Conservation (phyloP, 2,797 vertebrate species). For the Rhodeus uyekii region DNA sequence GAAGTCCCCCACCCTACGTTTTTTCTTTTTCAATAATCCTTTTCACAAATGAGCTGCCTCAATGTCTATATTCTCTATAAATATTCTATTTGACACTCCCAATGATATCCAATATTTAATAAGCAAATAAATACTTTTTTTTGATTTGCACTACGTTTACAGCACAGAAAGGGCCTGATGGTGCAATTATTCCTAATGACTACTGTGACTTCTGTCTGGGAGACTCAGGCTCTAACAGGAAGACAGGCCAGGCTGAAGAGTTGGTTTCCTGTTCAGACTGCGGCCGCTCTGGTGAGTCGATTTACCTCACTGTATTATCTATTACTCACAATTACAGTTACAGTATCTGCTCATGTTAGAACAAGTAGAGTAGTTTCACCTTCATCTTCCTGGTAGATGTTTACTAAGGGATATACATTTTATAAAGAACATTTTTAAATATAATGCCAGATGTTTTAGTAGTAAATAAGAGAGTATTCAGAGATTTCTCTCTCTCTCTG, state of each 20-base stretch:
- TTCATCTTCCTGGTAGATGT: constrained; percentile 5
- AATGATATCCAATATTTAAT: background rate
- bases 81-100: background rate
- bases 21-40: no score
- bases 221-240: constrained; percentile 94
- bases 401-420: background rate
- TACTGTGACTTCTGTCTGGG: constrained; percentile 99
- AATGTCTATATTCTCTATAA: background rate
- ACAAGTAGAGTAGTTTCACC: constrained; percentile 6
- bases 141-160: constrained; percentile 57
- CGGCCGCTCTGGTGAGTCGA: constrained; percentile 93
- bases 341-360: constrained; percentile 40
- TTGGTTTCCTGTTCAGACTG: constrained; percentile 98
- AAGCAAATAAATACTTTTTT: background rate
- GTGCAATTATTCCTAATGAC: constrained; percentile 93
- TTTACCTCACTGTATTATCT: constrained; percentile 10
- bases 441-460: background rate
- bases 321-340: constrained; percentile 26
- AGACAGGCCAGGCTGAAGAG: constrained; percentile 94
- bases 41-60: background rate
- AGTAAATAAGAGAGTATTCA: background rate
- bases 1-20: no score
- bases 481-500: background rate
- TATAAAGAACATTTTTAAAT: background rate
- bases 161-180: constrained; percentile 95